phyloP scores from a whole-genome alignment of 1,140 invertebrate genomes.

The Drosophila insularis region DNA sequence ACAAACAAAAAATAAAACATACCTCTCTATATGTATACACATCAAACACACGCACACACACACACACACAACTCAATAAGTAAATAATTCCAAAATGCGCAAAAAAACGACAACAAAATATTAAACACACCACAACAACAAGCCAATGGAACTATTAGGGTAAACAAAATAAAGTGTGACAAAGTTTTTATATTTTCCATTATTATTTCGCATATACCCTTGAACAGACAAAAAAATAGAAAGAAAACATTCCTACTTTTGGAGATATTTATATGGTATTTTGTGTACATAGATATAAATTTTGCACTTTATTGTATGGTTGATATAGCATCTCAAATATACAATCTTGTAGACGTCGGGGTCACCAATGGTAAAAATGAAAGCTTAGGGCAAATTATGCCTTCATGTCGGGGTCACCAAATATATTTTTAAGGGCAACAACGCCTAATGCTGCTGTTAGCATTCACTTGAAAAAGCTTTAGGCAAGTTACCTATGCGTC shows the following conservation, averaged over 20 bases:
- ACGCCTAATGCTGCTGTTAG: no score
- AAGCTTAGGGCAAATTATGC: not conserved
- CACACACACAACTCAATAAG: not conserved
- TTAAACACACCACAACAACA: constrained; percentile 4
- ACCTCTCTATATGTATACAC: no score
- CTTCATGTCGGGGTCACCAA: not conserved
- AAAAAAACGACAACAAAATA: not conserved
- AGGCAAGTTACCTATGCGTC: no score
- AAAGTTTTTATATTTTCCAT: not conserved
- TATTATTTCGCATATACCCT: not conserved
- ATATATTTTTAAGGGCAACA: no score
- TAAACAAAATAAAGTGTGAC: constrained; percentile 9
- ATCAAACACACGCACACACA: not conserved
- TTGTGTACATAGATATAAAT: not conserved
- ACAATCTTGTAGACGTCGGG: not conserved
- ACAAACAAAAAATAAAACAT: not conserved
- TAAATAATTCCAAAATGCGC: constrained; percentile 16
- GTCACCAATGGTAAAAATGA: not conserved
- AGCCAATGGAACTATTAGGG: not conserved
- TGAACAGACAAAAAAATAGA: not conserved
- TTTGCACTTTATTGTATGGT: no score
- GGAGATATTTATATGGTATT: not conserved
- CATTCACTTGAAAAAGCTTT: no score
- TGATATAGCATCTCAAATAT: not conserved
- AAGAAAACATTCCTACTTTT: not conserved